Conservation (phyloP, 2,113 vertebrate species). For the Plotosus lineatus region DNA sequence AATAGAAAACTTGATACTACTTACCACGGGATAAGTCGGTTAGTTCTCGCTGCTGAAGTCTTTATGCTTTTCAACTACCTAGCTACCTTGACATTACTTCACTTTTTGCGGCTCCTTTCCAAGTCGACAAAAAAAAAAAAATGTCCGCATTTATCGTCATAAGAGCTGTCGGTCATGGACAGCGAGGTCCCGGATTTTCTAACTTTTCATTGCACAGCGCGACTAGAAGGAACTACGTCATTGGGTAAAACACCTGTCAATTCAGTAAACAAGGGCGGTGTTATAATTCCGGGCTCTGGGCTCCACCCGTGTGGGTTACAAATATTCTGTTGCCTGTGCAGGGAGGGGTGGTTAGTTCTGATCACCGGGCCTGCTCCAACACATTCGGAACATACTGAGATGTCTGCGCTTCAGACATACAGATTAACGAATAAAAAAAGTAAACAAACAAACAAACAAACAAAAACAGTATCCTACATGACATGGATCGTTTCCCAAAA, state of each 20-base stretch:
- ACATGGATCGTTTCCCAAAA: neutral
- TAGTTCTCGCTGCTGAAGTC: slow-evolving; percentile 18
- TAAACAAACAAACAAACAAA: too few relatives aligned
- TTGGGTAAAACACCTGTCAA: slow-evolving; percentile 60
- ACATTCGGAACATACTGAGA: slow-evolving; percentile 61
- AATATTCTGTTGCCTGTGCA: slow-evolving; percentile 68
- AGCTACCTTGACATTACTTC: slow-evolving; percentile 44
- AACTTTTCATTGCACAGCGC: slow-evolving; percentile 71
- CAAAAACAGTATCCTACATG: neutral
- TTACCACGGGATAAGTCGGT: slow-evolving; percentile 41
- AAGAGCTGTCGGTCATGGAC: slow-evolving; percentile 27
- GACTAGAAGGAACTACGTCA: slow-evolving; percentile 12
- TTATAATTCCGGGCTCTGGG: slow-evolving; percentile 61
- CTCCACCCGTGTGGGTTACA: slow-evolving; percentile 69
- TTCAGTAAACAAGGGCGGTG: slow-evolving; percentile 50
- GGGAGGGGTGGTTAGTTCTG: slow-evolving; percentile 64
- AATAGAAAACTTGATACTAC: neutral
- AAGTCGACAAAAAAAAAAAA: slow-evolving; percentile 43
- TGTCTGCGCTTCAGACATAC: neutral
- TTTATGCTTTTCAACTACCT: neutral
- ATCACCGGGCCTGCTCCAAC: slow-evolving; percentile 65
- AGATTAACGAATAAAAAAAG: too few relatives aligned
- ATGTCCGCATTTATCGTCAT: slow-evolving; percentile 55
- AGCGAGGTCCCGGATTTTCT: slow-evolving; percentile 25
- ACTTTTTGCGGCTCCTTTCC: slow-evolving; percentile 34